Evolutionary conservation across 2,797 vertebrate species (phyloP).

Genomic region (Gambusia yucatana): DNA sequence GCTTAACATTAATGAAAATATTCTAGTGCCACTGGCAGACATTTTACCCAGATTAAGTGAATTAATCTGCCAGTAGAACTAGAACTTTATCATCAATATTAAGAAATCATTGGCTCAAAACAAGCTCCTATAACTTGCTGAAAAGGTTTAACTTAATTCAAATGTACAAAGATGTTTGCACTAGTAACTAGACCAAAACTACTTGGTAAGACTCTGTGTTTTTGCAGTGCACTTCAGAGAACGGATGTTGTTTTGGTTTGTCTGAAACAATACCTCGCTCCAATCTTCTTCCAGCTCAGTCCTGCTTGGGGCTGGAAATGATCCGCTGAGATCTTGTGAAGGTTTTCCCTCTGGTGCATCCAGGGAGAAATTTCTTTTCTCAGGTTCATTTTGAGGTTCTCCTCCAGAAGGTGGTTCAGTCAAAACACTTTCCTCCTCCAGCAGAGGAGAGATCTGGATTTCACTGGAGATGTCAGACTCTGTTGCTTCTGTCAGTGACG

Average conservation of each 20-base stretch:
- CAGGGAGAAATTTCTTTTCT: conserved; percentile 5
- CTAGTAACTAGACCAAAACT: no score
- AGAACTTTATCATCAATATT: no score
- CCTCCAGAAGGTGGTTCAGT: conserved; percentile 12
- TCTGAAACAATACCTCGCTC: conserved; percentile 47
- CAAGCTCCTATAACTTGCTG: no score
- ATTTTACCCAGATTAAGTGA: no score
- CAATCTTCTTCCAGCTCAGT: conserved; percentile 22
- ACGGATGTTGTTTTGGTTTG: neutral
- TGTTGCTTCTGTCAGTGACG: neutral
- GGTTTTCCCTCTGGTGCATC: conserved; percentile 14
- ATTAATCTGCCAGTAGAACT: no score
- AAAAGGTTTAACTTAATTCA: no score
- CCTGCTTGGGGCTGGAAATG: neutral
- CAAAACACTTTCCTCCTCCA: neutral
- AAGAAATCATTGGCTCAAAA: no score
- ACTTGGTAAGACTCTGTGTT: no score
- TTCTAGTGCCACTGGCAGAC: no score
- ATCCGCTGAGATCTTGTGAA: conserved; percentile 10
- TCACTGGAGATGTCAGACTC: neutral
- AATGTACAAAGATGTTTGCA: no score
- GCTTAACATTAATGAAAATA: no score
- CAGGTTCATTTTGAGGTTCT: neutral
- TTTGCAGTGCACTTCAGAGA: neutral
- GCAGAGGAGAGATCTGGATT: neutral